A percentile compares a stretch with the other conserved stretches of the same genome.
phyloP scores from a whole-genome alignment of 2,797 vertebrate genomes.

The Novumbra hubbsi region DNA sequence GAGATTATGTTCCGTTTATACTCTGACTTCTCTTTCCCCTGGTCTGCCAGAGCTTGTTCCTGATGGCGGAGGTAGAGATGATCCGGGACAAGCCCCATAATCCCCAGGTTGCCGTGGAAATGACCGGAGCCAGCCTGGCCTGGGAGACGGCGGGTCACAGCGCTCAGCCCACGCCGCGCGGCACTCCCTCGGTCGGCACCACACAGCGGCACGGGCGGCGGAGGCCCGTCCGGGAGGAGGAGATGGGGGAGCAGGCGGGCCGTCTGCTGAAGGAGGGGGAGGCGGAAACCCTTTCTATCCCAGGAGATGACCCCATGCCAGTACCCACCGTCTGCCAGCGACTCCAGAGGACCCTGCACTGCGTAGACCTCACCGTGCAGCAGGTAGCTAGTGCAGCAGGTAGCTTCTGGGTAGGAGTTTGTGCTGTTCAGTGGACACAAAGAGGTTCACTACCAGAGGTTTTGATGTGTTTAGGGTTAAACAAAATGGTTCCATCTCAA shows the following conservation, averaged over 20 bases:
- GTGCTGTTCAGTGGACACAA: background rate
- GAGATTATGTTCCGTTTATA: background rate
- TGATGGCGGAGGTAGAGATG: constrained; percentile 89
- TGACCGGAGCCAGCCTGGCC: constrained; percentile 85
- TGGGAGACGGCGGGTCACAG: constrained; percentile 89
- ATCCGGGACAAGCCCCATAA: constrained; percentile 81
- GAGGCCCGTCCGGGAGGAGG: constrained; percentile 60
- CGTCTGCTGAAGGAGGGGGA: constrained; percentile 81
- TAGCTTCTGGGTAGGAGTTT: background rate
- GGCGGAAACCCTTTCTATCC: constrained; percentile 60
- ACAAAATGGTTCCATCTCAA: background rate
- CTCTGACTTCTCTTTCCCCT: background rate
- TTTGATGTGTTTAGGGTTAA: background rate
- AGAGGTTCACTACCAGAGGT: background rate
- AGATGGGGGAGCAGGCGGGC: constrained; percentile 80
- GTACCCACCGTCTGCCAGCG: constrained; percentile 72
- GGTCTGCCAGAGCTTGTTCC: constrained; percentile 85
- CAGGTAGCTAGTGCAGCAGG: constrained; percentile 78
- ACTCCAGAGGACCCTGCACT: constrained; percentile 84
- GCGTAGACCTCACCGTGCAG: constrained; percentile 80
- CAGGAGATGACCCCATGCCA: constrained; percentile 73
- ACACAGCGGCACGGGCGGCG: constrained; percentile 60
- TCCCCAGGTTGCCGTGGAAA: constrained; percentile 83
- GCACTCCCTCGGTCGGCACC: constrained; percentile 80
- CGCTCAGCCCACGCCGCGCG: constrained; percentile 85